Base-by-base conservation (phyloP, 92 coral and sea anemone genomes). In the Siderastrea radians region DNA sequence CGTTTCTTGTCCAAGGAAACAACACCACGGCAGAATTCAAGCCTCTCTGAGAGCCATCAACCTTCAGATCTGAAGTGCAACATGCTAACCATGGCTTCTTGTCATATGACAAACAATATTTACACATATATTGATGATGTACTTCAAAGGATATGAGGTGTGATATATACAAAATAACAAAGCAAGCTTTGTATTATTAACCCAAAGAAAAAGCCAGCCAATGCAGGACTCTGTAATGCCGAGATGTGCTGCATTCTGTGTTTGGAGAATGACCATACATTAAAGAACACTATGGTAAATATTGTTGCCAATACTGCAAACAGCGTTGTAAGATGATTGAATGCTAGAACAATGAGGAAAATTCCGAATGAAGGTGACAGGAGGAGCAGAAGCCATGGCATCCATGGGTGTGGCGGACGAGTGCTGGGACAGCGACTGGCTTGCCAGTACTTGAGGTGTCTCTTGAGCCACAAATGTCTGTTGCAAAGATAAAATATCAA, bases 161-260 rank as follows among this genome's bases (percentile, higher is more conserved):
- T 77, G 50, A 98, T 52, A 54, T 92, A 81, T 38, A 76, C 60
- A 65, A 88, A 88, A 83, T 95, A 94, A 72, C 96, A 94, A 1
- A 92, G 43, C 68, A 95, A 76, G 60, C 98, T 95, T 44, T 95
- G 96, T 47, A 91, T 48, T 15, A 98, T 92, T 51, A 91, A 84
- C 45, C 98, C 98, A 94, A 92, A 98, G 91, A 95, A 98, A 82
- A 93, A 91, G 3, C 99, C 99, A 68, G 87, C 79, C 53, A 92
- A 88, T 45, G 98, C 96, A 50, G 99, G 98, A 72, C 87, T 98
- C 9, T 95, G 96, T 51, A 89, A 72, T 5, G 88, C 93, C 7
- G 99, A 96, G 16, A 98, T 84, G 75, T 98, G 99, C 69, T 92
- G 90, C 57, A 95, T 65, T 53, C 98, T 87, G 78, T 95, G 98